phyloP scores from a whole-genome alignment of 2,797 vertebrate genomes.

The Rallus crepitans region DNA sequence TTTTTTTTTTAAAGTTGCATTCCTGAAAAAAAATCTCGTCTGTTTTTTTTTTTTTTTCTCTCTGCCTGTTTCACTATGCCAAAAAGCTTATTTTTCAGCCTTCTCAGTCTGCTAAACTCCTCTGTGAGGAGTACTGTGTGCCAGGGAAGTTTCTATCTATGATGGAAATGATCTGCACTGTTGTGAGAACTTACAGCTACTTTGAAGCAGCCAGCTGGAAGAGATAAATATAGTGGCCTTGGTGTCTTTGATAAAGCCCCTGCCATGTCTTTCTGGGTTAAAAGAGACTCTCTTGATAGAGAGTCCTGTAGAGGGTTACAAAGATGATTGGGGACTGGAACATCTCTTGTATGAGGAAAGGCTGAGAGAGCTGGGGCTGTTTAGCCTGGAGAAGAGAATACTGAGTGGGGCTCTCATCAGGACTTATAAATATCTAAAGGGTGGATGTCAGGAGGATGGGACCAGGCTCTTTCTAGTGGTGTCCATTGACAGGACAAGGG shows the following conservation, averaged over 20 bases:
- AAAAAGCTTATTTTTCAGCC: not conserved
- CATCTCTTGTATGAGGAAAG: too few relatives aligned
- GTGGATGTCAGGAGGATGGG: too few relatives aligned
- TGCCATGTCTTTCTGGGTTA: not conserved
- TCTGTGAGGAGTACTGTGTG: not conserved
- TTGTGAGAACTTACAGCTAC: not conserved
- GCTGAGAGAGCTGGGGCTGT: too few relatives aligned
- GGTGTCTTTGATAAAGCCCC: not conserved
- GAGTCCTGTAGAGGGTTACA: too few relatives aligned
- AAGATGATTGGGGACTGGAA: too few relatives aligned
- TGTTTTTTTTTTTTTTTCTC: not conserved
- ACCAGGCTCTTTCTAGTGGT: too few relatives aligned
- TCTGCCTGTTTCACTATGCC: not conserved
- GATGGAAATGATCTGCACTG: rapidly evolving
- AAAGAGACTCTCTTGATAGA: not conserved
- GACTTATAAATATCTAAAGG: too few relatives aligned
- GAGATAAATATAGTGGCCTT: not conserved
- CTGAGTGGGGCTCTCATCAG: too few relatives aligned
- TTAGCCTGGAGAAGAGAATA: too few relatives aligned
- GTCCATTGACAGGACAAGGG: too few relatives aligned
- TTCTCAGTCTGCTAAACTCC: not conserved
- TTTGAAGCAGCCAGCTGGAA: not conserved
- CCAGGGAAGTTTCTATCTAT: not conserved
- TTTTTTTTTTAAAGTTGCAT: not conserved
- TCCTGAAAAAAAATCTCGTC: not conserved